Percentiles rank a stretch among this genome's conserved stretches.
Conservation (phyloP, 92 coral and sea anemone species). For the Paramuricea clavata region DNA sequence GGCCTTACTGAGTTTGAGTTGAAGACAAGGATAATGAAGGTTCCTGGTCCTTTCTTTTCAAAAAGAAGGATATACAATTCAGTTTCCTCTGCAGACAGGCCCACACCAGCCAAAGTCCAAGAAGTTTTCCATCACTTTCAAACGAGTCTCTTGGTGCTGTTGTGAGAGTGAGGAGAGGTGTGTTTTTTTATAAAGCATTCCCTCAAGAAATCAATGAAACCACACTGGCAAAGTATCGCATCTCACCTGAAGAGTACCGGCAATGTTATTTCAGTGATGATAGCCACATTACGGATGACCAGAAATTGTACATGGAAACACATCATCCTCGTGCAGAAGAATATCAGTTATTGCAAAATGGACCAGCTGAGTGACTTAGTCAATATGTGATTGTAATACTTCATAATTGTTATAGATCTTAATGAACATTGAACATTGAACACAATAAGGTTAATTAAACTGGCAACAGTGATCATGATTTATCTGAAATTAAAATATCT, state of each 20-base stretch:
- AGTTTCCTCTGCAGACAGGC: constrained; percentile 27
- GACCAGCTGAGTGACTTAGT: neutral
- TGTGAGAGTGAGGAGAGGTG: constrained; percentile 12
- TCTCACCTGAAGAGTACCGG: neutral
- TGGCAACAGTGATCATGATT: too few relatives aligned
- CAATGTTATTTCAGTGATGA: neutral
- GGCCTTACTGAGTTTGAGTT: constrained; percentile 13
- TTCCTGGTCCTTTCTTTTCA: constrained; percentile 22
- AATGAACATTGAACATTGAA: too few relatives aligned
- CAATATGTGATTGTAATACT: too few relatives aligned
- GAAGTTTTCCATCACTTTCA: neutral
- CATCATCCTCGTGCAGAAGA: neutral
- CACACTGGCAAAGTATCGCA: constrained; percentile 1
- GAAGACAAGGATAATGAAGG: neutral
- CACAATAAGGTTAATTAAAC: too few relatives aligned
- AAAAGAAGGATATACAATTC: constrained; percentile 24
- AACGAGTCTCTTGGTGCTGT: constrained; percentile 16
- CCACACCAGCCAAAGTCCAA: neutral
- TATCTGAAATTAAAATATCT: too few relatives aligned
- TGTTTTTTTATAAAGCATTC: constrained; percentile 15
- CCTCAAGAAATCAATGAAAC: neutral
- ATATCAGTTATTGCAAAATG: neutral
- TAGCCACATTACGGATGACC: neutral
- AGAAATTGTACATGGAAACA: neutral
- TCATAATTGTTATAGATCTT: too few relatives aligned